These are phyloP conservation scores for Xestia xanthographa DNA, from an alignment of 2,888 invertebrate species.

Conservation along the genomic window DNA sequence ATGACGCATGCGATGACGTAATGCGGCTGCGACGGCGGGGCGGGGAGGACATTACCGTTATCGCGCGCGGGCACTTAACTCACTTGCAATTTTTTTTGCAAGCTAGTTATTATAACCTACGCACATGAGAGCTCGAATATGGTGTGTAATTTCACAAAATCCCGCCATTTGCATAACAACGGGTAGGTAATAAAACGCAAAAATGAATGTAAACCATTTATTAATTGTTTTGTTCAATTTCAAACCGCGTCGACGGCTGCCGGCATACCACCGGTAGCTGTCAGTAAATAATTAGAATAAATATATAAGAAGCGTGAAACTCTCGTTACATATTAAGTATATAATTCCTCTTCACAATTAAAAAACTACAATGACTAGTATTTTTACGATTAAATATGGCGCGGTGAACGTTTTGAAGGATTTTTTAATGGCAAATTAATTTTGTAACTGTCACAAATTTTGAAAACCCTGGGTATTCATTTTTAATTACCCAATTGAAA, in stretches of 20 bases:
- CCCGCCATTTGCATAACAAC: not conserved
- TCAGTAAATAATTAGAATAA: constrained; percentile 72
- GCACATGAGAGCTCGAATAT: too few species aligned
- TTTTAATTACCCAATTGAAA: constrained; percentile 4
- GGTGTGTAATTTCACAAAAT: not conserved
- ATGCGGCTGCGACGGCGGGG: too few species aligned
- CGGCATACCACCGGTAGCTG: constrained; percentile 55
- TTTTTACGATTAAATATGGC: constrained; percentile 67
- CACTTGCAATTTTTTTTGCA: too few species aligned
- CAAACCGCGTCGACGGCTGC: constrained; percentile 68
- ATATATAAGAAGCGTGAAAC: constrained; percentile 83
- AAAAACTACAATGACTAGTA: constrained; percentile 81
- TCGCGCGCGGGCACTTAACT: too few species aligned
- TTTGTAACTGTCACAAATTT: not conserved
- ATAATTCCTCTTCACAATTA: constrained; percentile 76
- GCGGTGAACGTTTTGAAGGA: constrained; percentile 66
- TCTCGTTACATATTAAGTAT: constrained; percentile 71
- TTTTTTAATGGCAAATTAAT: constrained; percentile 21
- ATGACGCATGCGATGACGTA: too few species aligned
- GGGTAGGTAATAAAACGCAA: constrained; percentile 66
- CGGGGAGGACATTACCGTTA: too few species aligned
- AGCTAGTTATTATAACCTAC: too few species aligned
- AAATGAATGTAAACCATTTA: constrained; percentile 84
- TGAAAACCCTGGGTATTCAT: not conserved
- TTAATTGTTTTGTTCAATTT: constrained; percentile 71